These are phyloP conservation scores for Epizoanthus rinbou DNA, from an alignment of 92 coral and sea anemone genomes.

Conservation along the genomic window DNA sequence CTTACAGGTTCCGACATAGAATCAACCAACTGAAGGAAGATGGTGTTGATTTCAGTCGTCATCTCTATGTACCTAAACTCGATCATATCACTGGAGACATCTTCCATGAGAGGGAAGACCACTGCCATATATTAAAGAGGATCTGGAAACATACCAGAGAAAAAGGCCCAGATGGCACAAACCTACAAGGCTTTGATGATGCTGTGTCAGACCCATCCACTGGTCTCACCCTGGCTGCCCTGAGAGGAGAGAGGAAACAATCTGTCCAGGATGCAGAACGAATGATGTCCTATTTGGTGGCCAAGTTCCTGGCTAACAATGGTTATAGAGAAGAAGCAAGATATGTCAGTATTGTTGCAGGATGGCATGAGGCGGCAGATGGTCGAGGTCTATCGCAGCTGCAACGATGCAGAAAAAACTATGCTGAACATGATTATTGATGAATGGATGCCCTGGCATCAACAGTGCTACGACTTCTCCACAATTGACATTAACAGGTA, in stretches of 20 bases:
- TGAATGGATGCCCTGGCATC: constrained; percentile 85
- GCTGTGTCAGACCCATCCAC: constrained; percentile 55
- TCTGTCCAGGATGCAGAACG: constrained; percentile 66
- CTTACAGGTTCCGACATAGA: constrained; percentile 41
- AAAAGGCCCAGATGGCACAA: constrained; percentile 32
- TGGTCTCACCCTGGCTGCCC: constrained; percentile 74
- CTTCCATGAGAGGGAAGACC: constrained; percentile 71
- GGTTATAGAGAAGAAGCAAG: constrained; percentile 56
- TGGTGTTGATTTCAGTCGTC: constrained; percentile 41
- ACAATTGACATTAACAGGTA: constrained; percentile 73
- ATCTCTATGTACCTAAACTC: constrained; percentile 51
- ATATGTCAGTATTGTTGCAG: constrained; percentile 44
- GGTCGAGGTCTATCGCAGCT: constrained; percentile 62
- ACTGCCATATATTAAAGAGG: constrained; percentile 60
- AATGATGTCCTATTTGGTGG: constrained; percentile 55
- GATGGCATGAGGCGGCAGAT: constrained; percentile 75
- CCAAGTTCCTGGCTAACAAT: constrained; percentile 45
- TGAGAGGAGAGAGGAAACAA: constrained; percentile 64
- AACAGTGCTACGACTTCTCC: constrained; percentile 53
- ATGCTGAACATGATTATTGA: constrained; percentile 60
- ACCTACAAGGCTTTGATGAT: constrained; percentile 63
- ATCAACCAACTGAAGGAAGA: constrained; percentile 15
- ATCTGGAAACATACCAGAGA: constrained; percentile 43
- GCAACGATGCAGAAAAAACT: constrained; percentile 53
- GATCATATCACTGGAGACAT: constrained; percentile 47